Base-by-base conservation (phyloP, 1,140 invertebrate genomes). In the Rhopalosiphum padi region DNA sequence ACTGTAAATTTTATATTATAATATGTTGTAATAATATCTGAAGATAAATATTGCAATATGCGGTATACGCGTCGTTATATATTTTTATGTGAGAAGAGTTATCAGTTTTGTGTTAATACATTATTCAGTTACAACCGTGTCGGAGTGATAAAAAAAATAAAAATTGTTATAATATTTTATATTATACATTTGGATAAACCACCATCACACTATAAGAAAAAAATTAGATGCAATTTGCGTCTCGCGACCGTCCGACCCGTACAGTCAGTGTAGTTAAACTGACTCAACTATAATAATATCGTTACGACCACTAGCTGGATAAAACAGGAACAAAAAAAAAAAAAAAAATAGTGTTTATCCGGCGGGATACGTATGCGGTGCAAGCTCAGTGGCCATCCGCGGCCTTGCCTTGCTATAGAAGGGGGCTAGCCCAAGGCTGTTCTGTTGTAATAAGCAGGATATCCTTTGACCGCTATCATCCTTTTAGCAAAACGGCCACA, bases 391-490 rank as follows among this genome's bases (percentile, higher is more conserved):
- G 48, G 46, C 30, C 9, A 15, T 5, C 68, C 21, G 8, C 90
- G 90, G 21, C 46, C 91, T 85, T 85, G 48, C 8, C 35, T 7
- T 11, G 22, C 43, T 30, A 41, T 43, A 92, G 60, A 25, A 43
- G 91, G 91, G 41, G 43, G 55, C 90, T 60, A 35, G 68, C 22
- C 43, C 77, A 92, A 77, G 77, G 77, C 68, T 37, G 68, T 35
- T 15, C 25, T 46, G n/a, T 46, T 48, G 43, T 91, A 77, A 91
- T 92, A 86, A 93, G 91, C 91, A 93, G 91, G 91, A 93, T 93
- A 93, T 93, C 91, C 91, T 93, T 93, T 93, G 91, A 83, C 91
- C 91, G 91, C 91, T 51, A 83, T 43, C 77, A 41, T 83, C 68
- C 68, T 93, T 85, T 83, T 85, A 18, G 82, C 91, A 43, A 85